phyloP scores from a whole-genome alignment of 2,888 invertebrate genomes.

The Gastrophysa polygoni region DNA sequence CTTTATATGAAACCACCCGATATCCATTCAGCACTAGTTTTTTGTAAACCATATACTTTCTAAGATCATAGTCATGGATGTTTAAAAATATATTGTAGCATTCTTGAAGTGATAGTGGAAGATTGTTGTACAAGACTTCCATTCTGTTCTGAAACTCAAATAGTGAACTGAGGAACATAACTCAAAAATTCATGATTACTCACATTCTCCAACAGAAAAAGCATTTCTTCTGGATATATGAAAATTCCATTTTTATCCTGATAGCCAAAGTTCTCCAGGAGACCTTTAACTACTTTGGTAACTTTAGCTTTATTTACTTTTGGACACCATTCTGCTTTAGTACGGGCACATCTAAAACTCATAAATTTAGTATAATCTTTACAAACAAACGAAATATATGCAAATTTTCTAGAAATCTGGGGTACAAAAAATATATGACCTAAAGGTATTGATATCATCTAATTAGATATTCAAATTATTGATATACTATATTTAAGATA shows the following conservation, averaged over 20 bases:
- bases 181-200: constrained; percentile 47
- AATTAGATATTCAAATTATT: too few species aligned
- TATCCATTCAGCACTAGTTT: constrained; percentile 47
- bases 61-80: constrained; percentile 30
- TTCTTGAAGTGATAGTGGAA: constrained; percentile 69
- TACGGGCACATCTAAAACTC: constrained; percentile 47
- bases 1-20: constrained; percentile 36
- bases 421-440: too few species aligned
- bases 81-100: constrained; percentile 64
- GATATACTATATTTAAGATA: too few species aligned
- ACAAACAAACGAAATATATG: too few species aligned
- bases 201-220: constrained; percentile 71
- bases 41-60: constrained; percentile 48
- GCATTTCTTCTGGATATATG: constrained; percentile 69
- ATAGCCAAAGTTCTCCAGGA: constrained; percentile 48
- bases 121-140: constrained; percentile 63
- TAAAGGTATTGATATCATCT: too few species aligned
- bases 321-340: constrained; percentile 48
- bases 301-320: constrained; percentile 43
- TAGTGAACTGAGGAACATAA: too few species aligned
- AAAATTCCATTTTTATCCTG: constrained; percentile 49
- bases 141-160: constrained; percentile 65
- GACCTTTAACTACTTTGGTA: constrained; percentile 43
- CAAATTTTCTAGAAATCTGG: too few species aligned
- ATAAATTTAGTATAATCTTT: not conserved